Percentiles rank a stretch among this genome's conserved stretches.
phyloP scores from a whole-genome alignment of 2,113 vertebrate species.

The Sitta europaea region DNA sequence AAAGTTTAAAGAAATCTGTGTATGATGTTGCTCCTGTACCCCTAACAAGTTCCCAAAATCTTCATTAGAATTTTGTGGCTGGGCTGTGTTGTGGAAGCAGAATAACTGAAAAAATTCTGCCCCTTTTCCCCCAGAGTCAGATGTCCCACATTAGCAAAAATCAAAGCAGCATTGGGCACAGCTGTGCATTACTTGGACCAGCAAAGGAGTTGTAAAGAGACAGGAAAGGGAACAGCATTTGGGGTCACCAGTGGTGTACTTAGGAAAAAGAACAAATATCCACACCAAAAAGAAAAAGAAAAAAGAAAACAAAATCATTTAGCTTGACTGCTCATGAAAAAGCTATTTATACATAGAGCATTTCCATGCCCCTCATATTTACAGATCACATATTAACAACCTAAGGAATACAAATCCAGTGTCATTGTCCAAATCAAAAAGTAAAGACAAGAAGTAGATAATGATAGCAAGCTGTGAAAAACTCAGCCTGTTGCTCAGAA shows the following conservation, averaged over 20 bases:
- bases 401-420: not conserved
- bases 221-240: not conserved
- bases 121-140: not conserved
- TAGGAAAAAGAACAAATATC: not conserved
- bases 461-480: not conserved
- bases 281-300: not conserved
- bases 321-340: not conserved
- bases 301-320: not conserved
- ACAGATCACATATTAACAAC: not conserved
- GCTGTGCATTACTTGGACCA: not conserved
- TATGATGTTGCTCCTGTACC: not conserved
- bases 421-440: not conserved
- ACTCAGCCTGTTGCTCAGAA: not conserved
- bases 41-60: not conserved
- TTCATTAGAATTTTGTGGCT: not conserved
- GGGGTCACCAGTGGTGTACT: not conserved
- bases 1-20: not conserved
- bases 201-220: not conserved
- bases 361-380: not conserved
- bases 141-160: not conserved
- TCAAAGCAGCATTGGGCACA: not conserved
- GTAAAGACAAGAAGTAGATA: not conserved
- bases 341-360: not conserved
- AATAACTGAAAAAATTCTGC: not conserved
- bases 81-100: not conserved